Evolutionary conservation across 2,113 vertebrate genomes (phyloP), one percentile per base, ranked within the genome.

Genomic region (Calyptommatus sinebrachiatus): DNA sequence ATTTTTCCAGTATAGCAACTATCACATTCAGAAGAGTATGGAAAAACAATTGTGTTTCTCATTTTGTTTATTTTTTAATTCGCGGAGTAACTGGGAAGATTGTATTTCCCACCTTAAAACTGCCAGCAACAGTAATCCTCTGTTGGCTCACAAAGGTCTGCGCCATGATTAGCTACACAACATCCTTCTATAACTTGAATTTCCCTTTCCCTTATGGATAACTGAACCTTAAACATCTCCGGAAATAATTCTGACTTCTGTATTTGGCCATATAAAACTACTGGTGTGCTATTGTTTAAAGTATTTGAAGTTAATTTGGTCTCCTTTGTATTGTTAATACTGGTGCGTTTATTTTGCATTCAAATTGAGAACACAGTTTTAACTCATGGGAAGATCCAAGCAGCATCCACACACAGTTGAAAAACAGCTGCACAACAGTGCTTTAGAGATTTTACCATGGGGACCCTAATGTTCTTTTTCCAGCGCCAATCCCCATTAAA

Each of bases 311-410:
- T 65, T 50, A 48, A 21, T 78, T 70, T 85, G 80, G 83, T 18
- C 12, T 41, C 35, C 5, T 87, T 45, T 48, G 68, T 73, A 79
- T 87, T 35, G 69, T 28, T 77, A 75, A 18, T 69, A 35, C 26
- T 78, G 83, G 69, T 57, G 46, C 82, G 20, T 28, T 82, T 86
- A 71, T 66, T 85, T 87, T 80, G 81, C 62, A 26, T 31, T 74
- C 20, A 84, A 76, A 81, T 41, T 85, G 60, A 86, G 2, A 85
- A 20, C 77, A 50, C 8, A 18, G 53, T 57, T 20, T 75, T 24
- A 86, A 65, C 83, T 77, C 50, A 81, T 26, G 48, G n/a, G 61
- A 90, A 78, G 12, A 78, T 84, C 4, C 53, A 41, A 5, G 35
- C 5, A 4, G 35, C 35, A 41, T 41, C 35, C 35, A 41, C 35